A percentile compares a stretch with the other conserved stretches of the same genome.
Evolutionary conservation across 92 coral and sea anemone genomes (phyloP).

Genomic region (Anthopleura xanthogrammica): DNA sequence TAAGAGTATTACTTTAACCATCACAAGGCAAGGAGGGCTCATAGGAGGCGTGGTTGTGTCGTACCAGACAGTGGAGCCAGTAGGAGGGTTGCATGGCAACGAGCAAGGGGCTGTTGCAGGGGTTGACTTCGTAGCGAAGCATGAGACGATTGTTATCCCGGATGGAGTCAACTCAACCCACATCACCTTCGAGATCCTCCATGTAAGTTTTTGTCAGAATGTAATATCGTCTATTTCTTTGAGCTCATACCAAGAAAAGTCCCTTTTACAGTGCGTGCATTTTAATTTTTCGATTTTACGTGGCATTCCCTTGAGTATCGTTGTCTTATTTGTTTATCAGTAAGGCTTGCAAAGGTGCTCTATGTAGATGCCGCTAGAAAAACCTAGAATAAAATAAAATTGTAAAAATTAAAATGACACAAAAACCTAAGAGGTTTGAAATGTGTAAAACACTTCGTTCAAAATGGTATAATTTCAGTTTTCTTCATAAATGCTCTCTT

Average conservation of each 20-base stretch:
- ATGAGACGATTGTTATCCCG: constrained; percentile 52
- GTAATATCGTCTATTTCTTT: background rate
- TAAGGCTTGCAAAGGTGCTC: no score
- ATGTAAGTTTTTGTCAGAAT: constrained; percentile 57
- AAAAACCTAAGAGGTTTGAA: no score
- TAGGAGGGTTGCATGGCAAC: constrained; percentile 44
- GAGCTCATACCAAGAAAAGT: background rate
- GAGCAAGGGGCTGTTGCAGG: constrained; percentile 76
- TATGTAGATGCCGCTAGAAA: no score
- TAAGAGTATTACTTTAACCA: constrained; percentile 57
- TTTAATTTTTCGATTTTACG: no score
- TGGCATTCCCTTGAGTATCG: no score
- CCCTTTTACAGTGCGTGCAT: no score
- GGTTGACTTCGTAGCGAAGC: constrained; percentile 66
- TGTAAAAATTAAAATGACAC: no score
- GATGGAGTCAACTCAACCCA: constrained; percentile 67
- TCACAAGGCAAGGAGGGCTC: constrained; percentile 63
- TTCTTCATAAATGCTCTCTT: no score
- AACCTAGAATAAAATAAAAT: no score
- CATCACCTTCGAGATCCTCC: constrained; percentile 63
- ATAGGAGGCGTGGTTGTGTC: constrained; percentile 77
- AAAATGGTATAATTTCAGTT: no score
- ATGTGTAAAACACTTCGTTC: no score
- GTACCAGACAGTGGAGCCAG: constrained; percentile 65
- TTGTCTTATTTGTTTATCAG: no score